These are phyloP conservation scores for Terebella lapidaria DNA, from an alignment of 2,888 invertebrate species.

Conservation along the genomic window DNA sequence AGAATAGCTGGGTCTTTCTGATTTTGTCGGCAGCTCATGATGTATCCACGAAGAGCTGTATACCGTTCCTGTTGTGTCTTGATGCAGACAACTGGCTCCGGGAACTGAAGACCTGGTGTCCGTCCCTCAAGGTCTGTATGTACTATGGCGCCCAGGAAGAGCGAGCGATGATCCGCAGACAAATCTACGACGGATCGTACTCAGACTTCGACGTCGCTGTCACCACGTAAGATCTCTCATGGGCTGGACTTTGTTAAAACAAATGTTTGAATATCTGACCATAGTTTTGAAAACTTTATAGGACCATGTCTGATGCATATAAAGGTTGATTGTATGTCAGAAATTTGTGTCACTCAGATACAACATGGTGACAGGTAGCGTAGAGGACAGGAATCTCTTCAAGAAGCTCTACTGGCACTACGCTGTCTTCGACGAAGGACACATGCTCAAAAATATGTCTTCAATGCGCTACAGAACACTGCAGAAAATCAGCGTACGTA, in stretches of 20 bases:
- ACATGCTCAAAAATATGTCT: conserved; percentile 96
- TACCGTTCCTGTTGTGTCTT: no score
- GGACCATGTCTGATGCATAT: no score
- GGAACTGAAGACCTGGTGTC: conserved; percentile 54
- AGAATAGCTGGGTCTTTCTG: no score
- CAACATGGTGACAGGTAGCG: conserved; percentile 76
- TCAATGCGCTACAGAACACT: conserved; percentile 84
- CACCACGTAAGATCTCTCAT: conserved; percentile 70
- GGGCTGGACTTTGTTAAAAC: no score
- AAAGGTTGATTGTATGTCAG: no score
- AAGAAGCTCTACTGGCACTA: conserved; percentile 79
- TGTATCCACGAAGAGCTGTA: no score
- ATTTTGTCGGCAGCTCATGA: no score
- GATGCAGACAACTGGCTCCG: conserved; percentile 55
- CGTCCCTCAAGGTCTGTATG: conserved; percentile 61
- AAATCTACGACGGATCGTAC: conserved; percentile 68
- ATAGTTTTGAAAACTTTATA: no score
- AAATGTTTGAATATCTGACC: no score
- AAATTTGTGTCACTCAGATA: no score
- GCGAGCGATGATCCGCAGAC: conserved; percentile 69
- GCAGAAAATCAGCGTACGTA: conserved; percentile 72
- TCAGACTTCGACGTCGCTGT: conserved; percentile 75
- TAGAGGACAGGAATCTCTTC: conserved; percentile 85
- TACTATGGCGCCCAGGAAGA: conserved; percentile 88
- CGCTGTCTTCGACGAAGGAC: conserved; percentile 93